Conservation (phyloP, 2,888 invertebrate genomes). For the Chloromyia formosa region DNA sequence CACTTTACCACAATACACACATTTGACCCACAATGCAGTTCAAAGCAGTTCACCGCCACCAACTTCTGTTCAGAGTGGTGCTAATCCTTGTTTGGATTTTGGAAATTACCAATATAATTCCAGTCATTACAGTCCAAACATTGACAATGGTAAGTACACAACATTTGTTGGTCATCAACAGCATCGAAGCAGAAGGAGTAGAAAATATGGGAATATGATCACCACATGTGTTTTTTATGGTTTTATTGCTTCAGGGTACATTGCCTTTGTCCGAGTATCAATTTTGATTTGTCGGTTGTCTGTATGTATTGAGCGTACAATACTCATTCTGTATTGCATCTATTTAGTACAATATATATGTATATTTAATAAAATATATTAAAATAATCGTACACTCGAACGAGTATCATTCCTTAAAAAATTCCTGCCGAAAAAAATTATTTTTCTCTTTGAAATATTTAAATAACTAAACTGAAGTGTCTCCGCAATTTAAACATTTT, state of each 20-base stretch:
- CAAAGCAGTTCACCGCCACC: constrained; percentile 55
- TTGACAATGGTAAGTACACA: constrained; percentile 62
- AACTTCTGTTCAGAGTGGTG: constrained; percentile 50
- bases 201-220: neutral
- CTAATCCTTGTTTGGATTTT: constrained; percentile 56
- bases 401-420: too few species aligned
- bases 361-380: too few species aligned
- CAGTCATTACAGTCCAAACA: constrained; percentile 53
- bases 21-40: constrained; percentile 54
- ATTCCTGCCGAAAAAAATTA: too few species aligned
- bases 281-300: neutral
- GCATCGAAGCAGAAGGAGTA: neutral
- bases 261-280: neutral
- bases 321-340: too few species aligned
- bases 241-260: constrained; percentile 16
- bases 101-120: constrained; percentile 59
- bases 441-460: too few species aligned
- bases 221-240: constrained; percentile 35
- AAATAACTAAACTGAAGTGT: too few species aligned
- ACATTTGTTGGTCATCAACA: constrained; percentile 24
- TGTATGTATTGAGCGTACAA: too few species aligned
- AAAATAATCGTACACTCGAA: too few species aligned
- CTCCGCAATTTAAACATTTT: too few species aligned
- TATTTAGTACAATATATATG: too few species aligned
- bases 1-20: constrained; percentile 61